These are phyloP conservation scores for Hiodon alosoides DNA, from an alignment of 2,113 vertebrate genomes.

Conservation along the genomic window DNA sequence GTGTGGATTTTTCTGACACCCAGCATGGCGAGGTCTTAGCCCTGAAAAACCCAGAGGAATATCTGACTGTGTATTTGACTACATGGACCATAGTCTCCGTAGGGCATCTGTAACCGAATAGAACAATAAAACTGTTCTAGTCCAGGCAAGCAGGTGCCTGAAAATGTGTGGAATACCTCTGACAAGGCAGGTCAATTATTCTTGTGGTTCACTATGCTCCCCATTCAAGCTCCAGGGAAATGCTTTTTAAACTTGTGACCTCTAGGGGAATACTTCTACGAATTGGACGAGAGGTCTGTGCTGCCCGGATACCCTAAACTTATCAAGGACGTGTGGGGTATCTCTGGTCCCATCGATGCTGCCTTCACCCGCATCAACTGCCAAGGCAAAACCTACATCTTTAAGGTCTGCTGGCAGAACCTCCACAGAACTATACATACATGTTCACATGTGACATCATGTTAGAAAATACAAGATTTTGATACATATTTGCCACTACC, in stretches of 20 bases:
- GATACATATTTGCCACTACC: not conserved
- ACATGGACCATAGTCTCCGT: too few species aligned
- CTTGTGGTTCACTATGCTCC: too few species aligned
- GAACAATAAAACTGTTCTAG: not conserved
- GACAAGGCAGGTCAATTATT: not conserved
- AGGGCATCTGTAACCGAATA: too few species aligned
- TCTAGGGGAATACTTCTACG: constrained; percentile 82
- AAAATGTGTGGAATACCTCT: not conserved
- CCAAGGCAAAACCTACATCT: constrained; percentile 89
- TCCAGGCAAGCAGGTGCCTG: too few species aligned
- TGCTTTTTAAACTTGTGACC: not conserved
- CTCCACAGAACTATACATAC: not conserved
- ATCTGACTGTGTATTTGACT: too few species aligned
- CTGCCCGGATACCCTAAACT: constrained; percentile 83
- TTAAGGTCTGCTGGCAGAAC: constrained; percentile 69
- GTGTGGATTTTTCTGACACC: too few species aligned
- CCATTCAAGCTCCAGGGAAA: too few species aligned
- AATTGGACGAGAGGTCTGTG: constrained; percentile 72
- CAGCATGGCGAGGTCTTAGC: too few species aligned
- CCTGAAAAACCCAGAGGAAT: too few species aligned
- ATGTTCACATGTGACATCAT: too few species aligned
- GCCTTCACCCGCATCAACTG: constrained; percentile 96
- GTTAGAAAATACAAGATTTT: too few species aligned
- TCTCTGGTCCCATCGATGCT: constrained; percentile 81
- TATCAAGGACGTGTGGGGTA: constrained; percentile 87